phyloP scores from a whole-genome alignment of 2,797 vertebrate species.

The Orestias chungarensis region DNA sequence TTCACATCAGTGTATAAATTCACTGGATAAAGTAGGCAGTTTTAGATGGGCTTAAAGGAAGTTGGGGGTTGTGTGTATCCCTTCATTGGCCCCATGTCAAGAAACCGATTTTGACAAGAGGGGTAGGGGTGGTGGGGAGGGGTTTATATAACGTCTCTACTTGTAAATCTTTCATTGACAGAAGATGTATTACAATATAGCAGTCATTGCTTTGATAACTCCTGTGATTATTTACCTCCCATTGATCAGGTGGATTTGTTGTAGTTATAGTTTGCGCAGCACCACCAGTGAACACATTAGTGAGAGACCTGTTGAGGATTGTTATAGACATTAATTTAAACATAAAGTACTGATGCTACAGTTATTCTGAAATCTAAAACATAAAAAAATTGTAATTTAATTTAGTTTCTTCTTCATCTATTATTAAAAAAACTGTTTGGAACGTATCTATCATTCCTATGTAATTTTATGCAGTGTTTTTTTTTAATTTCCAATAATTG shows the following conservation, averaged over 20 bases:
- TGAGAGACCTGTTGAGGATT: background rate
- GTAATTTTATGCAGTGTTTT: background rate
- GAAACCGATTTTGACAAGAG: slow-evolving; percentile 58
- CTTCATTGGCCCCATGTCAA: slow-evolving; percentile 49
- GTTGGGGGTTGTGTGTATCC: background rate
- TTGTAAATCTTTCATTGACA: slow-evolving; percentile 38
- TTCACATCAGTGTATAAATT: background rate
- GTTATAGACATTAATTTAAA: background rate
- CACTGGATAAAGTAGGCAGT: background rate
- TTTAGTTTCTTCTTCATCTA: too few species aligned
- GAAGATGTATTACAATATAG: slow-evolving; percentile 13
- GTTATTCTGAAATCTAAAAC: too few species aligned
- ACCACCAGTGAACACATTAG: background rate
- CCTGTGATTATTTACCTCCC: slow-evolving; percentile 7
- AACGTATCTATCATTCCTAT: too few species aligned
- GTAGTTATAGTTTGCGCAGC: background rate
- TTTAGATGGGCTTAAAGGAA: background rate
- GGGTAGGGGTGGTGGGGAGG: slow-evolving; percentile 28
- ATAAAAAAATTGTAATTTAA: too few species aligned
- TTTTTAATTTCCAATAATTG: background rate
- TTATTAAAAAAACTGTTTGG: too few species aligned
- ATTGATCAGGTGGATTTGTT: background rate
- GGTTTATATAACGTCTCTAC: slow-evolving; percentile 53
- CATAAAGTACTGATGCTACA: too few species aligned
- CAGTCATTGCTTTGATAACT: slow-evolving; percentile 19